Percentiles rank a stretch among this genome's conserved stretches.
These are phyloP conservation scores for Galeruca laticollis DNA, from an alignment of 2,888 invertebrate species.

Conservation along the genomic window DNA sequence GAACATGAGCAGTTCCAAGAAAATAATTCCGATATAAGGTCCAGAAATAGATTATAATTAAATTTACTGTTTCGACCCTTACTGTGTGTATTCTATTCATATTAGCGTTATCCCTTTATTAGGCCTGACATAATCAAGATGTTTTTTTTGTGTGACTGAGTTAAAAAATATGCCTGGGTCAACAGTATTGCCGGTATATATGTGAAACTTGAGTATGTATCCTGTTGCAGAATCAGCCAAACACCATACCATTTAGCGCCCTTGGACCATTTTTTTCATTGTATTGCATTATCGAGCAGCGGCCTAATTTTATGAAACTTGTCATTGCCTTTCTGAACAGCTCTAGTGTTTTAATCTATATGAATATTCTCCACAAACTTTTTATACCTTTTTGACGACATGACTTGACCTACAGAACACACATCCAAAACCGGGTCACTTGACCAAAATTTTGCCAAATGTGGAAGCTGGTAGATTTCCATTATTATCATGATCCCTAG, in stretches of 20 bases:
- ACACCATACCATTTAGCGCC: conserved; percentile 33
- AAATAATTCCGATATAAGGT: too few species aligned
- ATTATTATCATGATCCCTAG: too few species aligned
- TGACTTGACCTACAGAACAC: conserved; percentile 1
- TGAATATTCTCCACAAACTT: conserved; percentile 26
- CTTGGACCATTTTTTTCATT: conserved; percentile 25
- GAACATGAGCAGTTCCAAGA: too few species aligned
- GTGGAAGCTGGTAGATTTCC: too few species aligned
- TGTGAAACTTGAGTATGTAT: conserved; percentile 52
- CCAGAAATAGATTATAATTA: too few species aligned
- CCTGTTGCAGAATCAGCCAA: conserved; percentile 36
- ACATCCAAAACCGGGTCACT: conserved; percentile 24
- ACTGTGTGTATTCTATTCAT: too few species aligned
- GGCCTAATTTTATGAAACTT: conserved; percentile 9
- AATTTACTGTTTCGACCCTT: too few species aligned
- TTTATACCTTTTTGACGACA: conserved; percentile 24
- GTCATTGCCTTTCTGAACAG: background rate
- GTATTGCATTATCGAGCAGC: conserved; percentile 48
- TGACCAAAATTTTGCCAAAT: conserved; percentile 24
- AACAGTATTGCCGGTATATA: conserved; percentile 45
- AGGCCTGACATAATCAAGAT: too few species aligned
- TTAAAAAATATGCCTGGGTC: too few species aligned
- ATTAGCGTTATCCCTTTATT: too few species aligned
- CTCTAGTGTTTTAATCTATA: conserved; percentile 10
- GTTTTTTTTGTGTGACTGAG: too few species aligned